A percentile compares a stretch with the other conserved stretches of the same genome.
Evolutionary conservation across 2,888 invertebrate genomes (phyloP).

Genomic region (Hypolimnas misippus): DNA sequence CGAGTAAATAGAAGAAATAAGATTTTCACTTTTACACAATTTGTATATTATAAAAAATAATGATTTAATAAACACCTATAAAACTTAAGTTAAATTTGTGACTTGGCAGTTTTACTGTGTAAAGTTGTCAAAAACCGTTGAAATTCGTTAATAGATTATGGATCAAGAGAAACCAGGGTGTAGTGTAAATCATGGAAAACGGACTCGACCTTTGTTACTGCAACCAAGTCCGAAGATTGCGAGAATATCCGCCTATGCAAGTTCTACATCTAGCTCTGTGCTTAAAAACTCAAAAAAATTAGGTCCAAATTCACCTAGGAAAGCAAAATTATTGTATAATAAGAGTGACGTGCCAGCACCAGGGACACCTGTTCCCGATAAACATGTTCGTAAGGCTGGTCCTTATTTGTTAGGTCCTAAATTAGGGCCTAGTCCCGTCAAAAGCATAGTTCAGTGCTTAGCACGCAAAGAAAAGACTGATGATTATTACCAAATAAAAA

Average conservation of each 20-base stretch:
- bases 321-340: conserved; percentile 60
- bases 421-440: conserved; percentile 89
- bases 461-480: conserved; percentile 88
- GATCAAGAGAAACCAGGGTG: conserved; percentile 73
- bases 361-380: conserved; percentile 81
- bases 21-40: conserved; percentile 37
- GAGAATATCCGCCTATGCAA: conserved; percentile 64
- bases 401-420: conserved; percentile 88
- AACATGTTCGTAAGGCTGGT: conserved; percentile 85
- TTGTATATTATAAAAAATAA: conserved; percentile 24
- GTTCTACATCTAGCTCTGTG: conserved; percentile 61
- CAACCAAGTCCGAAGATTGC: conserved; percentile 74
- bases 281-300: conserved; percentile 65
- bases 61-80: conserved; percentile 27
- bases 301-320: conserved; percentile 56
- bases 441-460: conserved; percentile 90
- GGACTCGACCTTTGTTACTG: conserved; percentile 75
- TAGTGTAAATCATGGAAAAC: conserved; percentile 72
- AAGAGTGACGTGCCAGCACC: conserved; percentile 72
- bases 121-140: conserved; percentile 4
- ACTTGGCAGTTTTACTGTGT: conserved; percentile 9
- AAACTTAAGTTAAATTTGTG: conserved; percentile 8
- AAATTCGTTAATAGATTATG: conserved; percentile 54
- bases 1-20: conserved; percentile 44
- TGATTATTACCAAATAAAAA: conserved; percentile 87